Conservation (phyloP, 2,113 vertebrate species). For the Phaetusa simplex region DNA sequence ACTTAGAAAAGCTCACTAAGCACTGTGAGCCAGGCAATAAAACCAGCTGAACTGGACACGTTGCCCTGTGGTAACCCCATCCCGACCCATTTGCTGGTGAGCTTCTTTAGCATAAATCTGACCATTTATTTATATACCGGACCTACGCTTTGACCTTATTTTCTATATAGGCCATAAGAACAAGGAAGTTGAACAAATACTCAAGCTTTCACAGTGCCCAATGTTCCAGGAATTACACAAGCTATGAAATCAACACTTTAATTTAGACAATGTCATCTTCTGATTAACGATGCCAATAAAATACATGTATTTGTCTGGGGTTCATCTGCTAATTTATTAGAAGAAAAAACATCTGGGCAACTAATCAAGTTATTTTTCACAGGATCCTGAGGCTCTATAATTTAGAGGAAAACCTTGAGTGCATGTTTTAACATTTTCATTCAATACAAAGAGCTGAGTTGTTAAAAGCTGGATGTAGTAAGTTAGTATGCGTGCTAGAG, state of each 20-base stretch:
- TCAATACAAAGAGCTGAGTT: background rate
- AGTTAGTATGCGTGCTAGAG: background rate
- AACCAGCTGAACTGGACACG: background rate
- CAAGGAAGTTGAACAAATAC: background rate
- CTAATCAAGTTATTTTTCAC: background rate
- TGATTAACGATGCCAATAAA: background rate
- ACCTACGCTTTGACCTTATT: background rate
- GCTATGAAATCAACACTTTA: background rate
- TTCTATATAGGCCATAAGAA: background rate
- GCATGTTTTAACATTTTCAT: background rate
- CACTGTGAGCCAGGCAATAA: background rate
- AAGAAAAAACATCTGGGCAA: background rate
- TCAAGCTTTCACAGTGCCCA: background rate
- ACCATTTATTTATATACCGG: background rate
- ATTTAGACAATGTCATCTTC: background rate
- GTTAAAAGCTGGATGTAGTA: background rate
- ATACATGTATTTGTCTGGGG: background rate
- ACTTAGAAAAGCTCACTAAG: background rate
- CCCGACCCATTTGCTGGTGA: background rate
- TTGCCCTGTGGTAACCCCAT: background rate
- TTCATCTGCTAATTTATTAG: background rate
- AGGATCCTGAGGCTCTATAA: background rate
- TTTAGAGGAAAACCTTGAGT: background rate
- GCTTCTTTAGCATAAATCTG: background rate
- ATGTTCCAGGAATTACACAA: background rate